A percentile compares a stretch with the other conserved stretches of the same genome.
These are phyloP conservation scores for Anthopleura xanthogrammica DNA, from an alignment of 92 coral and sea anemone species.

Conservation along the genomic window DNA sequence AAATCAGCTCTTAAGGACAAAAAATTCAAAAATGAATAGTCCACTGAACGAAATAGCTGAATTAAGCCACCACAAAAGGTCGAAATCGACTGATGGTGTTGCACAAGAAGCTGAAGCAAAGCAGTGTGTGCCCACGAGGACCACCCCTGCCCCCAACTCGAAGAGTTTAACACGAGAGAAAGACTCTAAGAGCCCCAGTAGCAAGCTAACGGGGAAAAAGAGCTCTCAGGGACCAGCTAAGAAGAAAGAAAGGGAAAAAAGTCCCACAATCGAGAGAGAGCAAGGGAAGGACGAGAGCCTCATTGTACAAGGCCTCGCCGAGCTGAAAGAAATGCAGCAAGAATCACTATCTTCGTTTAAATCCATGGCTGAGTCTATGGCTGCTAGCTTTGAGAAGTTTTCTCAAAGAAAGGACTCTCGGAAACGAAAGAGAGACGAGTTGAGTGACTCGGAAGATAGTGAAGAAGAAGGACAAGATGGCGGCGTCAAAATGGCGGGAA, in stretches of 20 bases:
- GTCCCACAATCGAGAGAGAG: not conserved
- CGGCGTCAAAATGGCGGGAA: constrained; percentile 18
- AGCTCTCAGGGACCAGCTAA: constrained; percentile 1
- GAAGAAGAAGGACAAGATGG: constrained; percentile 9
- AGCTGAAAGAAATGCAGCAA: constrained; percentile 5
- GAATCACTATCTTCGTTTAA: not conserved
- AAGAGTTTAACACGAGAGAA: not conserved
- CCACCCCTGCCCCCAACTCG: not conserved
- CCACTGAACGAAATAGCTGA: not conserved
- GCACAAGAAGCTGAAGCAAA: not conserved
- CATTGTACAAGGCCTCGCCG: not conserved
- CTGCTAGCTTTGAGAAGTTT: constrained; percentile 12
- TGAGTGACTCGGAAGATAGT: constrained; percentile 16
- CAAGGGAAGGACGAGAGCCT: not conserved
- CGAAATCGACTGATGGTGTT: not conserved
- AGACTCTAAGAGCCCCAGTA: not conserved
- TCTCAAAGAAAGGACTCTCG: constrained; percentile 14
- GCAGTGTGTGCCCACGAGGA: not conserved
- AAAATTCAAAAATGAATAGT: not conserved
- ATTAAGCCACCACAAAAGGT: not conserved
- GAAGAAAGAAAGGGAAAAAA: not conserved
- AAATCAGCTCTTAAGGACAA: not conserved
- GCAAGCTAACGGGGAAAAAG: constrained; percentile 9
- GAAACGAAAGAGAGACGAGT: constrained; percentile 29
- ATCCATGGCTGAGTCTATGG: constrained; percentile 14